Evolutionary conservation across 2,113 vertebrate species (phyloP).

Genomic region (Strix aluco): DNA sequence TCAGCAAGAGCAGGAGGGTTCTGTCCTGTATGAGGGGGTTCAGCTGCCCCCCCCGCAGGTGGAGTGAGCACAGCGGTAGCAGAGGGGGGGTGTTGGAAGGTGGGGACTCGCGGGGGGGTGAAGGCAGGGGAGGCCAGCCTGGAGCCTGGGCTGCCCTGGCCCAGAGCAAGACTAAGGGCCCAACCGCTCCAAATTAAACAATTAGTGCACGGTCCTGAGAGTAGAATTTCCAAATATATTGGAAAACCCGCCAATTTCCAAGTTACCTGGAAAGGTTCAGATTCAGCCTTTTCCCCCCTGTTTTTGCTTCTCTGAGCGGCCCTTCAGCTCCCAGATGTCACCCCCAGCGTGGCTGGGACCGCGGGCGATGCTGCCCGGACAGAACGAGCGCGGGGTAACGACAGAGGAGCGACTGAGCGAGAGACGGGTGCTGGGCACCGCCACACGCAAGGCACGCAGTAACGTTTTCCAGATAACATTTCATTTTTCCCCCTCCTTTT

Average conservation of each 20-base stretch:
- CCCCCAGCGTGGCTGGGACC: neutral
- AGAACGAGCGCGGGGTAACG: fast-evolving
- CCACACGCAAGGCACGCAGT: neutral
- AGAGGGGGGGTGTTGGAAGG: neutral
- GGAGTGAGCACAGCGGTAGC: fast-evolving
- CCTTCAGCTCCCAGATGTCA: neutral
- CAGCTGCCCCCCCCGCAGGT: neutral
- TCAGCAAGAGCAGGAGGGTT: neutral
- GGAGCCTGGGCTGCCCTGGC: neutral
- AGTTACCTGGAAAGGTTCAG: neutral
- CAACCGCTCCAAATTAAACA: neutral
- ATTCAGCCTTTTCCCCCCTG: neutral
- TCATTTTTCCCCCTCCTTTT: neutral
- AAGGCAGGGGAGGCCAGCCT: neutral
- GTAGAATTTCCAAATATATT: neutral
- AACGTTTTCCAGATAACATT: neutral
- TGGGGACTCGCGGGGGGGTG: no score
- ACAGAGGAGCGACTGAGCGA: neutral
- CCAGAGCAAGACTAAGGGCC: neutral
- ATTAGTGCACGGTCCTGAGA: neutral
- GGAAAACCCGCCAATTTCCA: neutral
- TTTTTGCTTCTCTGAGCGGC: neutral
- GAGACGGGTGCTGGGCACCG: neutral
- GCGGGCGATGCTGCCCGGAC: neutral
- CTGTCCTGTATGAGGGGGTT: neutral